These are phyloP conservation scores for Rhea pennata DNA, from an alignment of 2,113 vertebrate genomes.

Conservation along the genomic window DNA sequence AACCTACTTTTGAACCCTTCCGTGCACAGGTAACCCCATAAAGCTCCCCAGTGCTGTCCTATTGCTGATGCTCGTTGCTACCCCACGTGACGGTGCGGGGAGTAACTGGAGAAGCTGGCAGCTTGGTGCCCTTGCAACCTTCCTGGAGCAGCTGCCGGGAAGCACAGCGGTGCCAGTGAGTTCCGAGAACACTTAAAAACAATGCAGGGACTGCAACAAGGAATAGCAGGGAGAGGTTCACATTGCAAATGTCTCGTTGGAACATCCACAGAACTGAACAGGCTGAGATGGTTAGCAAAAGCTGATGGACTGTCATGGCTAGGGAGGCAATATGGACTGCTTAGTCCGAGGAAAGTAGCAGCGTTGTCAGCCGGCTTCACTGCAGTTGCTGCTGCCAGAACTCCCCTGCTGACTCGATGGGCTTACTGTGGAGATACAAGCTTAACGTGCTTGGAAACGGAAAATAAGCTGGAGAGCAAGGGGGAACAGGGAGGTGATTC, in stretches of 20 bases:
- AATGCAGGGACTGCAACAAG: background rate
- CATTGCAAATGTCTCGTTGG: background rate
- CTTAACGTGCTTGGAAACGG: background rate
- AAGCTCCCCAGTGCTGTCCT: background rate
- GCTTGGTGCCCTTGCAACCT: background rate
- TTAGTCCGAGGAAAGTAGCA: background rate
- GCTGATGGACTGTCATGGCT: background rate
- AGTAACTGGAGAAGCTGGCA: background rate
- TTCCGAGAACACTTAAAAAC: background rate
- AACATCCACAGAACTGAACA: background rate
- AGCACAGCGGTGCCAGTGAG: accelerated
- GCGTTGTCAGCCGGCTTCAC: background rate
- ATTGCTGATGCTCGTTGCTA: background rate
- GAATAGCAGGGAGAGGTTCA: background rate
- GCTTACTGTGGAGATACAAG: background rate
- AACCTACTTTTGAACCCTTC: background rate
- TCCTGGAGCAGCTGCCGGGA: background rate
- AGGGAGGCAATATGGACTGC: background rate
- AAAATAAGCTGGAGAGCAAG: background rate
- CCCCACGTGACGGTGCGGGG: too few relatives aligned
- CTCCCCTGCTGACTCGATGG: background rate
- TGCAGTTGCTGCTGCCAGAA: background rate
- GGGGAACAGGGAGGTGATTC: background rate
- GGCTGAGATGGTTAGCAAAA: background rate
- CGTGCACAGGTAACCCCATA: accelerated